phyloP scores from a whole-genome alignment of 2,888 invertebrate species.

The Acleris holmiana region DNA sequence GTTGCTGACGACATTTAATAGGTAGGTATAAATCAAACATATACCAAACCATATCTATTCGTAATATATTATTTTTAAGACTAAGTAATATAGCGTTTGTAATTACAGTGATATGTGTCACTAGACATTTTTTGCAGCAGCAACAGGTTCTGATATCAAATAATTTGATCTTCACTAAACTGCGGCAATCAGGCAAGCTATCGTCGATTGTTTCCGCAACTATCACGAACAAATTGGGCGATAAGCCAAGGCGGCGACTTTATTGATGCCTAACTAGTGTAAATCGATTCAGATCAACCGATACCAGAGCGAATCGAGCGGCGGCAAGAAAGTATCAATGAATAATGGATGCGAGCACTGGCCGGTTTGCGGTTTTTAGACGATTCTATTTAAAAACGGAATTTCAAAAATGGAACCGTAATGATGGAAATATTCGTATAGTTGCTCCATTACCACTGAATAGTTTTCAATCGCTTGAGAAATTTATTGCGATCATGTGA shows the following conservation, averaged over 20 bases:
- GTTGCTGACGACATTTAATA: too few species aligned
- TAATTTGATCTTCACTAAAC: conserved; percentile 26
- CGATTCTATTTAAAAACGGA: conserved; percentile 43
- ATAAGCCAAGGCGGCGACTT: conserved; percentile 57
- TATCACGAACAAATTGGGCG: conserved; percentile 61
- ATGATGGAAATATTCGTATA: not conserved
- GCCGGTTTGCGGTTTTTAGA: conserved; percentile 52
- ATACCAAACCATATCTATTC: too few species aligned
- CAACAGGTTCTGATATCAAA: conserved; percentile 31
- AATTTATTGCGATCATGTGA: not conserved
- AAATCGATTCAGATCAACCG: conserved; percentile 62
- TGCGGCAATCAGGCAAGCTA: conserved; percentile 29
- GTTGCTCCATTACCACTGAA: not conserved
- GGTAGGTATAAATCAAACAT: too few species aligned
- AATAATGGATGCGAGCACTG: conserved; percentile 58
- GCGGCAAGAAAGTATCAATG: conserved; percentile 59
- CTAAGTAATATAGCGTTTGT: too few species aligned
- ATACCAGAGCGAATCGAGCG: conserved; percentile 53
- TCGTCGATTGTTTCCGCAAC: conserved; percentile 53
- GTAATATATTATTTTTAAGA: too few species aligned
- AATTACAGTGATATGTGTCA: too few species aligned
- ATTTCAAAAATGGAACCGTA: conserved; percentile 43
- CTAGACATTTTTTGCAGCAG: conserved; percentile 6
- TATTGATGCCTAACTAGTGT: conserved; percentile 62
- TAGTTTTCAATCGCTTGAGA: not conserved